Conservation (phyloP, 2,888 invertebrate genomes). For the Dexiosoma caninum region DNA sequence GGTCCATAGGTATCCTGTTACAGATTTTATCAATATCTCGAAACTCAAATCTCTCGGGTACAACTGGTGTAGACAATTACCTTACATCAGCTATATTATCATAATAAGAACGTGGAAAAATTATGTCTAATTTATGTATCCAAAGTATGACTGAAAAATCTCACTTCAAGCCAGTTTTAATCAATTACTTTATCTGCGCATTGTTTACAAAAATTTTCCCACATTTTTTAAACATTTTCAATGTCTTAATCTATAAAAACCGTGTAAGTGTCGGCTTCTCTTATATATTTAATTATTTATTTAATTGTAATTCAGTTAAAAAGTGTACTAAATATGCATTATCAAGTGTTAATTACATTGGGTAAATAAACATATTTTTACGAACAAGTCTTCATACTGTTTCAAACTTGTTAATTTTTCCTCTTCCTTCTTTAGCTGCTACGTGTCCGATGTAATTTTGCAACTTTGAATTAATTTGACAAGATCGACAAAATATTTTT, state of each 20-base stretch:
- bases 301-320: slow-evolving; percentile 25
- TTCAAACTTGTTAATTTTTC: slow-evolving; percentile 5
- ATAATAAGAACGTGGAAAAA: too few species aligned
- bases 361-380: background rate
- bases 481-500: background rate
- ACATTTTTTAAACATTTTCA: background rate
- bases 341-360: slow-evolving; percentile 40
- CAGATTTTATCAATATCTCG: too few species aligned
- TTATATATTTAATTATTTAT: slow-evolving; percentile 1
- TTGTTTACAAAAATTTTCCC: background rate
- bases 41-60: too few species aligned
- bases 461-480: slow-evolving; percentile 6
- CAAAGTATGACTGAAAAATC: too few species aligned
- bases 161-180: too few species aligned
- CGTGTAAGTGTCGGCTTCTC: background rate
- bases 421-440: slow-evolving; percentile 17
- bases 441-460: slow-evolving; percentile 4
- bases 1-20: too few species aligned
- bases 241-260: background rate
- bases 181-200: background rate
- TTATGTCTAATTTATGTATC: too few species aligned
- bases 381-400: slow-evolving; percentile 7
- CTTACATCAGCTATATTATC: too few species aligned
- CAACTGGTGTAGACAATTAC: too few species aligned
- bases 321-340: slow-evolving; percentile 14